Percentiles rank a stretch among this genome's conserved stretches.
phyloP scores from a whole-genome alignment of 2,888 invertebrate genomes.

The Eilema depressum region DNA sequence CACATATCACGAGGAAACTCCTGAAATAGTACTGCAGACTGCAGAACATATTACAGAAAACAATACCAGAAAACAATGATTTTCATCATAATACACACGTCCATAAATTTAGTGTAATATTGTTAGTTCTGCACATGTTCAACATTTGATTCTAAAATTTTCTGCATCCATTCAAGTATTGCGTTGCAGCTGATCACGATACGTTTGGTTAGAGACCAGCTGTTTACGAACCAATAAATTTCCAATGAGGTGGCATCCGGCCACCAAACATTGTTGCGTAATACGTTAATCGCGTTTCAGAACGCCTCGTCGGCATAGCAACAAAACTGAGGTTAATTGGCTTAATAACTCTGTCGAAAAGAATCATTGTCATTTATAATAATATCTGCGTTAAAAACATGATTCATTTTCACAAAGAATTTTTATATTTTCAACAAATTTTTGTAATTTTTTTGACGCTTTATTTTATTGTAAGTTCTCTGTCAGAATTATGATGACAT shows the following conservation, averaged over 20 bases:
- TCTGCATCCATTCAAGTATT: constrained; percentile 47
- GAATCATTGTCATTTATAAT: constrained; percentile 32
- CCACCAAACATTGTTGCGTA: constrained; percentile 47
- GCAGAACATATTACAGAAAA: background rate
- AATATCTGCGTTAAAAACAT: constrained; percentile 26
- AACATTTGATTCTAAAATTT: constrained; percentile 38
- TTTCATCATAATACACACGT: background rate
- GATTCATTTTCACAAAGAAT: constrained; percentile 33
- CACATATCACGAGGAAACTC: background rate
- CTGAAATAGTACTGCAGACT: constrained; percentile 18
- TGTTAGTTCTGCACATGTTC: constrained; percentile 21
- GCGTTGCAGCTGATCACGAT: constrained; percentile 42
- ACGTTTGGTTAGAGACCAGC: constrained; percentile 41
- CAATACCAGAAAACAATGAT: constrained; percentile 20
- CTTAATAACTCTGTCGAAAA: constrained; percentile 35
- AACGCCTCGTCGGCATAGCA: constrained; percentile 22
- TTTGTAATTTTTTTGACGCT: constrained; percentile 19
- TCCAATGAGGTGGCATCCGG: constrained; percentile 41
- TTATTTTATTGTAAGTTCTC: constrained; percentile 24
- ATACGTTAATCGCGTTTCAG: constrained; percentile 37
- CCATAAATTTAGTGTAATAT: background rate
- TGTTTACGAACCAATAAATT: constrained; percentile 62
- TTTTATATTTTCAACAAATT: constrained; percentile 17
- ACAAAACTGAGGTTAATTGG: constrained; percentile 30
- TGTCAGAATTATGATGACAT: constrained; percentile 17